phyloP scores from a whole-genome alignment of 2,113 vertebrate genomes.

The Dinomys branickii region DNA sequence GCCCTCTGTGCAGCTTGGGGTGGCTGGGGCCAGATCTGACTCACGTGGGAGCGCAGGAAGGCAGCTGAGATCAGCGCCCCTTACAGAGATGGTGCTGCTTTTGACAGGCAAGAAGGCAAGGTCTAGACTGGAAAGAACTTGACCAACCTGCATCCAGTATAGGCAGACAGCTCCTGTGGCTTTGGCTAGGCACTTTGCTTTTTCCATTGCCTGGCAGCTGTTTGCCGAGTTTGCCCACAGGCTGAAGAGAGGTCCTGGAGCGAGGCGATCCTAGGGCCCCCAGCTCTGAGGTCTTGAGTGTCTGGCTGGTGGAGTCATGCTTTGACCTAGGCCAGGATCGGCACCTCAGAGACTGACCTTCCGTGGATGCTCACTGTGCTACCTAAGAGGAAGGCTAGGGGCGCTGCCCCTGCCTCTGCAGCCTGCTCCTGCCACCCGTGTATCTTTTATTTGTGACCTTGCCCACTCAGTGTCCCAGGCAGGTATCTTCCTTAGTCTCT shows the following conservation, averaged over 20 bases:
- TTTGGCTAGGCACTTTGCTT: background rate
- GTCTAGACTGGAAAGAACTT: background rate
- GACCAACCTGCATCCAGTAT: background rate
- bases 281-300: background rate
- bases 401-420: rapidly evolving
- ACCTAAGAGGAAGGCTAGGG: background rate
- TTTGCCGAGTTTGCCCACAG: background rate
- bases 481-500: background rate
- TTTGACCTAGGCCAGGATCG: background rate
- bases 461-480: background rate
- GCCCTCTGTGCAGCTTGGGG: background rate
- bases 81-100: background rate
- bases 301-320: background rate
- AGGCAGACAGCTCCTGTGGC: background rate
- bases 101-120: background rate
- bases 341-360: background rate
- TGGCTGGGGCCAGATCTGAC: background rate
- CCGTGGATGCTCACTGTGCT: background rate
- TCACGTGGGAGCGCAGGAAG: background rate
- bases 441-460: background rate
- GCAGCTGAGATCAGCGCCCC: background rate
- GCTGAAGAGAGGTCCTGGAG: background rate
- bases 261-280: background rate
- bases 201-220: background rate
- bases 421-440: background rate